phyloP scores from a whole-genome alignment of 2,113 vertebrate genomes.

The Brachionichthys hirsutus region DNA sequence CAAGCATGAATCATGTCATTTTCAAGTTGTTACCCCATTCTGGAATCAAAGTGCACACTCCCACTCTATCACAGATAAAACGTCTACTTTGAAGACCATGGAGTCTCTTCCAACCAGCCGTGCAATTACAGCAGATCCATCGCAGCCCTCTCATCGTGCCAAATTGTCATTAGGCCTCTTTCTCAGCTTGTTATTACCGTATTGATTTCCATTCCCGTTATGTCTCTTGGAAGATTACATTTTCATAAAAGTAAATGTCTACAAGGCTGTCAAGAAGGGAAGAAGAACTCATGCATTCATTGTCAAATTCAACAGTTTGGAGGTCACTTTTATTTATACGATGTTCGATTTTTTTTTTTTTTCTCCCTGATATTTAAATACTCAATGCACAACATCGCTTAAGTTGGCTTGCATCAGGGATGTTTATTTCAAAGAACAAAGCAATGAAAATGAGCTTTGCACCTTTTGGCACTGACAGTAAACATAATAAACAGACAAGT shows the following conservation, averaged over 20 bases:
- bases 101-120: conserved; percentile 34
- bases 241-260: conserved; percentile 70
- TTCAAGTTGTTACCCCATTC: conserved; percentile 9
- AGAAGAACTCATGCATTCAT: conserved; percentile 9
- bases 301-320: conserved; percentile 18
- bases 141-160: conserved; percentile 53
- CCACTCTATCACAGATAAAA: conserved; percentile 20
- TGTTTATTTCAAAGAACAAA: background rate
- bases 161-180: conserved; percentile 60
- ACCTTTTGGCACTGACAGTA: background rate
- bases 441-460: background rate
- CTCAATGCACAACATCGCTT: background rate
- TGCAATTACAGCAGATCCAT: conserved; percentile 66
- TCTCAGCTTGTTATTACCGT: conserved; percentile 60
- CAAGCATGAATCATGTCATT: conserved; percentile 6
- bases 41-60: background rate
- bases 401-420: background rate
- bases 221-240: conserved; percentile 70
- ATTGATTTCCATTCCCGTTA: conserved; percentile 68
- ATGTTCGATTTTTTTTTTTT: background rate
- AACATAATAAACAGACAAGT: background rate
- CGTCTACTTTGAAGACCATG: conserved; percentile 26
- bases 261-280: conserved; percentile 24
- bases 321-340: conserved; percentile 1
- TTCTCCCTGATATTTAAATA: conserved; percentile 9